phyloP scores from a whole-genome alignment of 2,797 vertebrate genomes.

The Philypnodon macrostomus region DNA sequence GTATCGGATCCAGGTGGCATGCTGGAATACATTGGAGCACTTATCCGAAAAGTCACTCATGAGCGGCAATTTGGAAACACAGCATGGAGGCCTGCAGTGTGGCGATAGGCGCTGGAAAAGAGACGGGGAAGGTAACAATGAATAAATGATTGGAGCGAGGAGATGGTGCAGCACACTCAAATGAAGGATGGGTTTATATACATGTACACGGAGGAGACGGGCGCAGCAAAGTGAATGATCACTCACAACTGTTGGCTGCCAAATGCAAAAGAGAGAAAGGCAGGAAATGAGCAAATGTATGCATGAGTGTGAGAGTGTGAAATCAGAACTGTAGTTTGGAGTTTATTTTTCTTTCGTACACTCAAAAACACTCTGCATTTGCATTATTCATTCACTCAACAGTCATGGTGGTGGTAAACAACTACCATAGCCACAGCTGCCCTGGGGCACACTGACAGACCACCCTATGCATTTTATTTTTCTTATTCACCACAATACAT shows the following conservation, averaged over 20 bases:
- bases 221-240: not conserved
- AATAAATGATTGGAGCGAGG: constrained; percentile 28
- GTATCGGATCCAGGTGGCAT: constrained; percentile 19
- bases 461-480: too few species aligned
- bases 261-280: not conserved
- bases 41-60: constrained; percentile 16
- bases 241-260: not conserved
- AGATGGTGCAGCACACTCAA: constrained; percentile 6
- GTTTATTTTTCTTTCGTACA: not conserved
- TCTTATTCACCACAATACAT: too few species aligned
- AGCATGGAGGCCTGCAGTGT: constrained; percentile 7
- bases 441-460: too few species aligned
- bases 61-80: constrained; percentile 18
- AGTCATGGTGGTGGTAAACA: too few species aligned
- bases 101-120: not conserved
- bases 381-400: not conserved
- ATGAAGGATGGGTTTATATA: constrained; percentile 9
- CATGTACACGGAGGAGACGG: not conserved
- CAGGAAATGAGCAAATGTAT: not conserved
- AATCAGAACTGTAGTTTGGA: not conserved
- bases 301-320: not conserved
- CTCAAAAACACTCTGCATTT: too few species aligned
- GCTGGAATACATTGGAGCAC: constrained; percentile 23
- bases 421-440: too few species aligned
- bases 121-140: not conserved